Base-by-base conservation (phyloP, 2,113 vertebrate species). In the Gymnarchus niloticus region DNA sequence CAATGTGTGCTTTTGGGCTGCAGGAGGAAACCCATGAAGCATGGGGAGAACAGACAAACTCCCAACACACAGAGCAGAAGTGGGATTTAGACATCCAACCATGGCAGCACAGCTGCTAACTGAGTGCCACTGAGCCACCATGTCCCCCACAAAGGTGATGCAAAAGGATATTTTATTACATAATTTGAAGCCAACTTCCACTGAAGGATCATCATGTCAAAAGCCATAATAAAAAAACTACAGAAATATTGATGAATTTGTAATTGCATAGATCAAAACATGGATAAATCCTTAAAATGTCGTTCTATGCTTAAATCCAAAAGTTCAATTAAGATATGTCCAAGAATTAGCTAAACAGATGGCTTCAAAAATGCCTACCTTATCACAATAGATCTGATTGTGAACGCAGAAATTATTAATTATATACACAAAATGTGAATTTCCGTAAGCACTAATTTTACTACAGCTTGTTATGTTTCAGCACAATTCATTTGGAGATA, bases 291-390 rank as follows among this genome's bases (percentile, higher is more conserved):
- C 76, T 87, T 88, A 88, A 91, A 92, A 81, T 51, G 83, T 84
- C 89, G 85, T 69, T 83, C 65, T 86, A 87, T 83, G 82, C 65
- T 80, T 85, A 87, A 92, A 93, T 92, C 84, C 91, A 89, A 90
- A 92, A 92, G 52, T 94, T 93, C 93, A 93, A 94, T 94, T 93
- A 93, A 90, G 90, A 85, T 84, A 89, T 59, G 88, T 86, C 87
- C 91, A 89, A 69, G 87, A 89, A 88, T 88, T 87, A 86, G 33
- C 56, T 57, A 46, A 92, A 89, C 91, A 94, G 90, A 93, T 93
- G 91, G 90, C 85, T 88, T 91, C 87, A 88, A 86, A 91, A 88
- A 88, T 87, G 82, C 87, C 52, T 57, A 33, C 54, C 21, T 54
- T 83, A n/a, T 56, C 37, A 59, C 57, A 59, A 83, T 21, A 82